Percentiles rank a stretch among this genome's conserved stretches.
Evolutionary conservation across 2,113 vertebrate species (phyloP).

Genomic region (Smithornis capensis): DNA sequence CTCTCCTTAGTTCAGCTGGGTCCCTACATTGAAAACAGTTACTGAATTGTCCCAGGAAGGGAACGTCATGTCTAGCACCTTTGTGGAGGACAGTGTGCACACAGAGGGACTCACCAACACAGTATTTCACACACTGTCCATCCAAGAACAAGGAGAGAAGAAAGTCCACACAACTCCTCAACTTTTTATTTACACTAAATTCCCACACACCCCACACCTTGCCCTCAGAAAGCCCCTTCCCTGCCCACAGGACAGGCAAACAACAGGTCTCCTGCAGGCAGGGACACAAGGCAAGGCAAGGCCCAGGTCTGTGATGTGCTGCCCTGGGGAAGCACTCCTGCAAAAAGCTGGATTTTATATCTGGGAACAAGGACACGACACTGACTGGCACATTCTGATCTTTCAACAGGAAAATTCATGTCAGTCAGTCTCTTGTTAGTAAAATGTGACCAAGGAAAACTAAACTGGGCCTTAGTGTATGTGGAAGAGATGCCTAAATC

Average conservation of each 20-base stretch:
- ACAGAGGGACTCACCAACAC: not conserved
- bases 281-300: not conserved
- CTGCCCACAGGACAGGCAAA: no score
- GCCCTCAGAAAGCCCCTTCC: not conserved
- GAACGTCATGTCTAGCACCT: not conserved
- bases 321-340: not conserved
- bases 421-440: not conserved
- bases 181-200: not conserved
- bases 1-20: not conserved
- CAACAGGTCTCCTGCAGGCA: not conserved
- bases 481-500: not conserved
- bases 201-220: fast-evolving
- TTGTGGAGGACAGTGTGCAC: not conserved
- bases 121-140: fast-evolving
- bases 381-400: not conserved
- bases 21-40: not conserved
- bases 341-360: not conserved
- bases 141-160: not conserved
- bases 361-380: fast-evolving
- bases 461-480: not conserved
- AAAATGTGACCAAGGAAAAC: not conserved
- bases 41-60: not conserved
- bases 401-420: not conserved
- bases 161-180: not conserved
- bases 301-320: fast-evolving